These are phyloP conservation scores for Oedothorax gibbosus DNA, from an alignment of 1,140 invertebrate genomes.

Conservation along the genomic window DNA sequence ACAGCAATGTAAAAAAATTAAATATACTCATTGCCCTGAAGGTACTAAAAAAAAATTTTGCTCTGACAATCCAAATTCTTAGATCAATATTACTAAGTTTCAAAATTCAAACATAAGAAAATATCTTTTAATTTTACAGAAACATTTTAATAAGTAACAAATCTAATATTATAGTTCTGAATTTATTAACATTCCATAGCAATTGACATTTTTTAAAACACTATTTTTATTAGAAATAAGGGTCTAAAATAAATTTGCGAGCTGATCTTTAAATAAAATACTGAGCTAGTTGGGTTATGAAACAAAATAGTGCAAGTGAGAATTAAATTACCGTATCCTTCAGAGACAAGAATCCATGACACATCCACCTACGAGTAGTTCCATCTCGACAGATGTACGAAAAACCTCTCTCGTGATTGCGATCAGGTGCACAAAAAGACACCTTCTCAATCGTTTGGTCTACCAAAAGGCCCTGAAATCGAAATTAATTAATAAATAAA, in stretches of 20 bases:
- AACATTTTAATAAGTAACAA: too few relatives aligned
- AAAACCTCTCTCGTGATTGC: slow-evolving; percentile 98
- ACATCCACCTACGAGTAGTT: slow-evolving; percentile 95
- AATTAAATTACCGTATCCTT: slow-evolving; percentile 83
- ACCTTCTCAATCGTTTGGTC: slow-evolving; percentile 99
- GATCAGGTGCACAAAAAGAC: slow-evolving; percentile 98
- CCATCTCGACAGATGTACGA: slow-evolving; percentile 91
- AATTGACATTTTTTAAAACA: too few relatives aligned
- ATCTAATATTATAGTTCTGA: too few relatives aligned
- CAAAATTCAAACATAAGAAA: too few relatives aligned
- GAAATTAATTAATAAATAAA: neutral
- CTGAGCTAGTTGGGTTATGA: neutral
- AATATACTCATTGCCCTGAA: too few relatives aligned
- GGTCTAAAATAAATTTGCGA: neutral
- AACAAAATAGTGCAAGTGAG: neutral
- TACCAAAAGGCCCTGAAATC: slow-evolving; percentile 87
- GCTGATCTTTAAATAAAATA: neutral
- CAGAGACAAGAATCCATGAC: slow-evolving; percentile 96
- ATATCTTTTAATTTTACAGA: too few relatives aligned
- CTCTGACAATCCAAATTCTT: too few relatives aligned
- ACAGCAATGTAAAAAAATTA: too few relatives aligned
- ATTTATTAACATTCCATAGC: too few relatives aligned
- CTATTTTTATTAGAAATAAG: too few relatives aligned
- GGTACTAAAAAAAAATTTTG: too few relatives aligned
- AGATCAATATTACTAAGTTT: too few relatives aligned